Conservation (phyloP, 2,797 vertebrate species). For the Pelobates cultripes region DNA sequence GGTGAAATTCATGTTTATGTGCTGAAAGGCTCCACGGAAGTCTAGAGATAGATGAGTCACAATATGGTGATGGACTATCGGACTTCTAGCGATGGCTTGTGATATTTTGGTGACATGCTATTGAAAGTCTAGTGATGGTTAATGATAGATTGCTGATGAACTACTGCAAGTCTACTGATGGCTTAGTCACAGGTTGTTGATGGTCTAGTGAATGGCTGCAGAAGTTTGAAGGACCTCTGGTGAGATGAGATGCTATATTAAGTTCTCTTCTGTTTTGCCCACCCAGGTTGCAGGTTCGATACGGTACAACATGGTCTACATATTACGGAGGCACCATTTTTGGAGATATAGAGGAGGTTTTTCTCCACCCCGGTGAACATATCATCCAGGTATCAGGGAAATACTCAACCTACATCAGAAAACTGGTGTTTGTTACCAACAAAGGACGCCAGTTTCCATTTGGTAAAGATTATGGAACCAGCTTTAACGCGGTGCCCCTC, state of each 20-base stretch:
- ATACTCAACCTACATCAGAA: slow-evolving; percentile 52
- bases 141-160: too few relatives aligned
- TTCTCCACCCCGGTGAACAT: slow-evolving; percentile 60
- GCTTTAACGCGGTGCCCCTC: slow-evolving; percentile 62
- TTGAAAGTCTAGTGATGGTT: too few relatives aligned
- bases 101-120: neutral
- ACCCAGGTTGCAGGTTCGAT: slow-evolving; percentile 64
- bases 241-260: too few relatives aligned
- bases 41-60: too few relatives aligned
- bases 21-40: too few relatives aligned
- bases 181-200: too few relatives aligned
- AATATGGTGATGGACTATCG: too few relatives aligned
- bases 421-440: slow-evolving; percentile 61
- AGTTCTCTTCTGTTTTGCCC: neutral
- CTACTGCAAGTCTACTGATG: too few relatives aligned
- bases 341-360: slow-evolving; percentile 65
- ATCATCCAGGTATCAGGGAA: slow-evolving; percentile 65
- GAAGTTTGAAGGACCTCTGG: too few relatives aligned
- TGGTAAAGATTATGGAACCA: slow-evolving; percentile 60
- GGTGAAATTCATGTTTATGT: too few relatives aligned
- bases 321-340: slow-evolving; percentile 55
- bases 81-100: neutral
- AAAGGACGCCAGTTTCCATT: slow-evolving; percentile 60
- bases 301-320: slow-evolving; percentile 61
- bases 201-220: too few relatives aligned